phyloP scores from a whole-genome alignment of 2,888 invertebrate species.

The Alsophila aescularia region DNA sequence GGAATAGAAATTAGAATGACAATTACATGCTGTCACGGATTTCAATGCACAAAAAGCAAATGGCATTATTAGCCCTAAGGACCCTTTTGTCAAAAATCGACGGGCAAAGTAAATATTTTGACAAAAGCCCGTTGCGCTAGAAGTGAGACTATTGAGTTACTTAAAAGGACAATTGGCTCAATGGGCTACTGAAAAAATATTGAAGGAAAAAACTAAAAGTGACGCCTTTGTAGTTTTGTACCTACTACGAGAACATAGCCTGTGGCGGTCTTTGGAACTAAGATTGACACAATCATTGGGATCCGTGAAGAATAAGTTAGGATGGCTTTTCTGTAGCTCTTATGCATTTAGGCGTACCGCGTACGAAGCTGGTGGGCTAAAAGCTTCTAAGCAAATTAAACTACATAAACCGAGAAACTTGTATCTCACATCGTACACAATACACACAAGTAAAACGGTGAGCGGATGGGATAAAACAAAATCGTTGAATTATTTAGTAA shows the following conservation, averaged over 20 bases:
- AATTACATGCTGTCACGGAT: constrained; percentile 62
- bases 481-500: neutral
- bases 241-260: too few species aligned
- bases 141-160: constrained; percentile 66
- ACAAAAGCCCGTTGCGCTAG: constrained; percentile 76
- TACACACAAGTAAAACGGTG: neutral
- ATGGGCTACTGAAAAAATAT: constrained; percentile 37
- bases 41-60: constrained; percentile 56
- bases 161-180: constrained; percentile 66
- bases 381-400: too few species aligned
- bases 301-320: too few species aligned
- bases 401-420: too few species aligned
- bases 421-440: too few species aligned
- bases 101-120: constrained; percentile 80
- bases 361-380: too few species aligned
- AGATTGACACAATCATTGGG: neutral
- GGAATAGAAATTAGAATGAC: constrained; percentile 74
- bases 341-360: too few species aligned
- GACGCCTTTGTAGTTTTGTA: constrained; percentile 16
- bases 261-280: neutral
- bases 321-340: too few species aligned
- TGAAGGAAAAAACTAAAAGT: constrained; percentile 23
- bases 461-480: neutral
- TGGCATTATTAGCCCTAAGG: constrained; percentile 76
- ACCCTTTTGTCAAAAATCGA: constrained; percentile 63